phyloP scores from a whole-genome alignment of 2,797 vertebrate genomes.

The Pantherophis alleghaniensis region DNA sequence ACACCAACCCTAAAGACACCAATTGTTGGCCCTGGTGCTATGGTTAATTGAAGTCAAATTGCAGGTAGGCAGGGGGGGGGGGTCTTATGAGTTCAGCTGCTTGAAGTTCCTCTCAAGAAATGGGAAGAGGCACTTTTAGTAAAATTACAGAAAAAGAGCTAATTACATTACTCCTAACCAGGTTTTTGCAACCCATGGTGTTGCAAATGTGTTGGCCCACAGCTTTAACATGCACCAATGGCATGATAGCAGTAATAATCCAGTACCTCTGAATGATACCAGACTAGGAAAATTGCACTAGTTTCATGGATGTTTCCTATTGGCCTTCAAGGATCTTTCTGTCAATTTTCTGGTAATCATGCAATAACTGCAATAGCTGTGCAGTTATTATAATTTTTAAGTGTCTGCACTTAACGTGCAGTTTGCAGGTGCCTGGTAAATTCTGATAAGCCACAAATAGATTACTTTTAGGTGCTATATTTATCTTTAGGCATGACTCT shows the following conservation, averaged over 20 bases:
- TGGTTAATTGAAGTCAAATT: neutral
- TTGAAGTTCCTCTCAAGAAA: neutral
- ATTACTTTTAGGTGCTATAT: rapidly evolving
- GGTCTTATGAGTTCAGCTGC: neutral
- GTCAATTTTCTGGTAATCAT: neutral
- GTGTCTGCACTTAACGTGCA: conserved; percentile 13
- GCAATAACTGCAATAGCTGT: neutral
- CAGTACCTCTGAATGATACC: neutral
- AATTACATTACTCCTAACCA: neutral
- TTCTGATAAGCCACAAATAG: neutral
- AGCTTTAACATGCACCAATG: neutral
- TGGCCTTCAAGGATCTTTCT: neutral
- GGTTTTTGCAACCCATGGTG: neutral
- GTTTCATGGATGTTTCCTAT: neutral
- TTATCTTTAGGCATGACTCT: neutral
- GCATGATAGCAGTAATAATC: neutral
- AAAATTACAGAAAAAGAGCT: neutral
- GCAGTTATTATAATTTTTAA: neutral
- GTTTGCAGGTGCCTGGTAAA: neutral
- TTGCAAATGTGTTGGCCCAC: neutral
- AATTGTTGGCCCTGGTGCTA: neutral
- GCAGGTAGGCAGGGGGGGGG: neutral
- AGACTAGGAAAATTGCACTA: neutral
- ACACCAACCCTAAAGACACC: neutral
- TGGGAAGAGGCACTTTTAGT: neutral